Percentiles rank a stretch among this genome's conserved stretches.
These are phyloP conservation scores for Neoaliturus tenellus DNA, from an alignment of 2,888 invertebrate species.

Conservation along the genomic window DNA sequence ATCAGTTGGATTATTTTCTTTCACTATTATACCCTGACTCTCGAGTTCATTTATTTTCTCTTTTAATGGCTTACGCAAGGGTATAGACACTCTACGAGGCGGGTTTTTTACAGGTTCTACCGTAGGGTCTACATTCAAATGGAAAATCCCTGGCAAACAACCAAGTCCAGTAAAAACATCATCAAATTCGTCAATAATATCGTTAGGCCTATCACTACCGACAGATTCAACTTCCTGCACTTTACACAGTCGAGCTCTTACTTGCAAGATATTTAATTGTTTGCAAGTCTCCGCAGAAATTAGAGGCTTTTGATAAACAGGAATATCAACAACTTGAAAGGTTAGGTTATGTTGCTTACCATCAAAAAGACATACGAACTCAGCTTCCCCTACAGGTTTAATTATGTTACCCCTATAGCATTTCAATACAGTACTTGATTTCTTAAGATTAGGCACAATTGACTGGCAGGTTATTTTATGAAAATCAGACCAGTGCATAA, in stretches of 20 bases:
- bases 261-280: too few relatives aligned
- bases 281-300: too few relatives aligned
- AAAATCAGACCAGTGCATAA: background rate
- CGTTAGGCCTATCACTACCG: background rate
- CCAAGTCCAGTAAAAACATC: constrained; percentile 57
- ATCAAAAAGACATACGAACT: too few relatives aligned
- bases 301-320: too few relatives aligned
- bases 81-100: constrained; percentile 28
- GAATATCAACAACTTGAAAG: background rate
- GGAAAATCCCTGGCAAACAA: background rate
- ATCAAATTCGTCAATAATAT: constrained; percentile 28
- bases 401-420: background rate
- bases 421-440: background rate
- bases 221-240: background rate
- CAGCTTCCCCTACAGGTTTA: background rate
- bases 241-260: too few relatives aligned
- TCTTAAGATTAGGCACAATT: too few relatives aligned
- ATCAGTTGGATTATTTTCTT: too few relatives aligned
- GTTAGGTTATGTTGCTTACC: background rate
- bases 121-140: background rate
- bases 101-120: background rate
- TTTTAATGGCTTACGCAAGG: constrained; percentile 46
- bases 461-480: background rate
- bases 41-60: constrained; percentile 55
- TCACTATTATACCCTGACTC: constrained; percentile 57